Conservation (phyloP, 1,140 invertebrate species). For the Zeugodacus cucurbitae region DNA sequence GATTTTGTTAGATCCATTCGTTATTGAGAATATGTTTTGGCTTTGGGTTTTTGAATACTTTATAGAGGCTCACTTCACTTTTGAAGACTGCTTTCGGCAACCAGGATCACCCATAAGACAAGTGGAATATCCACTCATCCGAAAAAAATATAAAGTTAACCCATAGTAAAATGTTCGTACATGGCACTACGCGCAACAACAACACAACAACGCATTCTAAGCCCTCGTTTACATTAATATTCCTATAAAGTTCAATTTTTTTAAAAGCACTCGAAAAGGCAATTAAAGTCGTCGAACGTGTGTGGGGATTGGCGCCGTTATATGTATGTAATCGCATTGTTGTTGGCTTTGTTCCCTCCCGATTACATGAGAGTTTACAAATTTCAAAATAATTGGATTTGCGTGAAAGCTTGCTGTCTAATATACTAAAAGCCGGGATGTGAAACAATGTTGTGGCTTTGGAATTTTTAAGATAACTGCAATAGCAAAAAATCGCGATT, state of each 20-base stretch:
- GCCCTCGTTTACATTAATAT: not conserved
- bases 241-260: slow-evolving; percentile 11
- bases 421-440: not conserved
- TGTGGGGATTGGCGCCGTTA: not conserved
- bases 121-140: too few relatives aligned
- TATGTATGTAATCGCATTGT: not conserved
- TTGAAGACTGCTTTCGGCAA: too few relatives aligned
- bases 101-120: too few relatives aligned
- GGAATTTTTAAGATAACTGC: not conserved
- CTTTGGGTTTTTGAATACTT: too few relatives aligned
- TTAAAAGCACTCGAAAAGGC: slow-evolving; percentile 9
- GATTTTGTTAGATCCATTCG: too few relatives aligned
- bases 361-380: not conserved
- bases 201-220: not conserved
- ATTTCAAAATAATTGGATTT: slow-evolving; percentile 26
- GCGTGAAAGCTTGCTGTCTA: not conserved
- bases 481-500: not conserved
- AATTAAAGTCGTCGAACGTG: not conserved
- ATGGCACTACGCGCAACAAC: not conserved
- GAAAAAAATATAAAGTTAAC: too few relatives aligned
- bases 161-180: not conserved
- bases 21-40: too few relatives aligned
- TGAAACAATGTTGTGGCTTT: not conserved
- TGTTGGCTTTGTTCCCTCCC: not conserved
- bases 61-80: too few relatives aligned